Percentiles rank a stretch among this genome's conserved stretches.
phyloP scores from a whole-genome alignment of 2,888 invertebrate species.

The Troides oblongomaculatus region DNA sequence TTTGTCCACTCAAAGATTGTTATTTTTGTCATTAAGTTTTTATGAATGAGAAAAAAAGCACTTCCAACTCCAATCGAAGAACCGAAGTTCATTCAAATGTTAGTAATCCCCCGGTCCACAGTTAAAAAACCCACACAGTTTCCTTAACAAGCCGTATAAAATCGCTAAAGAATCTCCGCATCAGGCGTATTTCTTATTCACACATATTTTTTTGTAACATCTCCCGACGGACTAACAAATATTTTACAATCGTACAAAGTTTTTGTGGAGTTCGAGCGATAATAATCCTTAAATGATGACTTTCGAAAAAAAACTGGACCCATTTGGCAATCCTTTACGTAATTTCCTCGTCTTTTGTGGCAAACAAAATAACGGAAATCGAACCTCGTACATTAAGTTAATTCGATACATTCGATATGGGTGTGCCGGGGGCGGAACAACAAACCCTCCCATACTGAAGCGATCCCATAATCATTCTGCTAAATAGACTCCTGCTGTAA shows the following conservation, averaged over 20 bases:
- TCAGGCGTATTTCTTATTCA: slow-evolving; percentile 19
- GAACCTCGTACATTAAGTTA: slow-evolving; percentile 28
- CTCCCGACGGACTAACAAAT: slow-evolving; percentile 26
- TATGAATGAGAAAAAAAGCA: slow-evolving; percentile 6
- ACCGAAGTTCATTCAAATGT: slow-evolving; percentile 5
- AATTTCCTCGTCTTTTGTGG: slow-evolving; percentile 24
- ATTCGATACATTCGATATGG: slow-evolving; percentile 28
- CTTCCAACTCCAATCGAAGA: slow-evolving; percentile 13
- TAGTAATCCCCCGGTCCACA: slow-evolving; percentile 12
- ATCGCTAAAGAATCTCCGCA: slow-evolving; percentile 28
- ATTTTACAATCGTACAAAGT: slow-evolving; percentile 17
- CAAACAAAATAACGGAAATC: slow-evolving; percentile 29
- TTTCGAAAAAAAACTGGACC: slow-evolving; percentile 1
- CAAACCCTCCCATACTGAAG: slow-evolving; percentile 14
- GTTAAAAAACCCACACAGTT: slow-evolving; percentile 26
- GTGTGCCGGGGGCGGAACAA: slow-evolving; percentile 22
- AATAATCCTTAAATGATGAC: slow-evolving; percentile 18
- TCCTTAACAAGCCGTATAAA: slow-evolving; percentile 29
- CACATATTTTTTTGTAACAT: slow-evolving; percentile 26
- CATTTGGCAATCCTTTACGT: slow-evolving; percentile 18
- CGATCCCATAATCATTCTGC: slow-evolving; percentile 15
- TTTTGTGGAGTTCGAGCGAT: slow-evolving; percentile 9
- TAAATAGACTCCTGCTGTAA: slow-evolving; percentile 13
- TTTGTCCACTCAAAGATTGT: background rate
- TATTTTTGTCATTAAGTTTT: background rate